phyloP scores from a whole-genome alignment of 2,797 vertebrate species.

The Falco biarmicus region DNA sequence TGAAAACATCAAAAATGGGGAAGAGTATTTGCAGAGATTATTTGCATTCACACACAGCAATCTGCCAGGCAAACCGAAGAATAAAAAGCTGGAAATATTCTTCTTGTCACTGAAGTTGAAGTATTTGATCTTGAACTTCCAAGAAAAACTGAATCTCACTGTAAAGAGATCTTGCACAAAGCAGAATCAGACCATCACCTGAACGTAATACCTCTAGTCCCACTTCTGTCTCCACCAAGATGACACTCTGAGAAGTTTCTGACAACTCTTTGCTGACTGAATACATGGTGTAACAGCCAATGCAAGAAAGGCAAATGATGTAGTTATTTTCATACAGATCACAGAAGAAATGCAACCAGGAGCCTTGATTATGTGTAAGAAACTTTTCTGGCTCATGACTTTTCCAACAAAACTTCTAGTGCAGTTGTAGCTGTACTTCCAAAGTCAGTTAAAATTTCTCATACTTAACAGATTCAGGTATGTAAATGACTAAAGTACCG shows the following conservation, averaged over 20 bases:
- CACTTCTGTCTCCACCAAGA: background rate
- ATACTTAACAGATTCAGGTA: background rate
- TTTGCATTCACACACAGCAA: background rate
- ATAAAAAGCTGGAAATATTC: background rate
- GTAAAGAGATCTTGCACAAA: background rate
- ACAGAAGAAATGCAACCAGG: background rate
- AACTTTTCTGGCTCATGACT: background rate
- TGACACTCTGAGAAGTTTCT: background rate
- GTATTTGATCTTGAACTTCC: background rate
- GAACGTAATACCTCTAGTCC: background rate
- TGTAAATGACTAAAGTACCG: background rate
- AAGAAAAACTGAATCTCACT: background rate
- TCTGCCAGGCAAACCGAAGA: background rate
- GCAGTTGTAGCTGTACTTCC: background rate
- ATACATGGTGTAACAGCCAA: background rate
- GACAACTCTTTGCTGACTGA: background rate
- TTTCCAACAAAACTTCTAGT: background rate
- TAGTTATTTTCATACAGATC: background rate
- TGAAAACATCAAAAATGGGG: background rate
- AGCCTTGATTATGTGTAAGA: background rate
- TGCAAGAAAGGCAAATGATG: background rate
- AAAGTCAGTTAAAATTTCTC: background rate
- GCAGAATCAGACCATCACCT: background rate
- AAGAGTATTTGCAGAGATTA: background rate
- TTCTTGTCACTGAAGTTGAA: background rate